Base-by-base conservation (phyloP, 2,888 invertebrate genomes). In the Drosophila mettleri region DNA sequence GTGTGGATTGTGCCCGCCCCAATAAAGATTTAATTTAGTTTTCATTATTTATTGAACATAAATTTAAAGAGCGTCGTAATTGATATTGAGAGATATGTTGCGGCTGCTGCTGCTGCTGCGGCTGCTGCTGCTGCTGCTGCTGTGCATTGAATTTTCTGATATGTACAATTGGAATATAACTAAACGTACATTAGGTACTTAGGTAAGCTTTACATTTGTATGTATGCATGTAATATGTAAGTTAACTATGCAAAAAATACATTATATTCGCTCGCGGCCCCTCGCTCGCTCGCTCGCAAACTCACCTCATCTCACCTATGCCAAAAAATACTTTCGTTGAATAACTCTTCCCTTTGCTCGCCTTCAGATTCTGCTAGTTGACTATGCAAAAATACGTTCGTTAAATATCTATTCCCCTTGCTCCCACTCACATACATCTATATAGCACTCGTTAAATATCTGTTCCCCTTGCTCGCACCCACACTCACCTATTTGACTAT, bases 1-100 rank as follows among this genome's bases (percentile, higher is more conserved):
- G 18, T 51, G 41, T 64, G 39, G 14, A 22, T 43, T n/a, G 51
- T 64, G 34, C 69, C 77, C 62, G 39, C 49, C 74, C 80, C 46
- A 55, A 27, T 43, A 27, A 66, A 62, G 29, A 52, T 18, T 27
- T 10, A 43, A 55, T 60, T 74, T 53, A 51, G 48, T 69, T 74
- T 74, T 69, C 54, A 82, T 69, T 74, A 53, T 81, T 84, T 84
- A 84, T 84, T 84, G 64, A 88, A 86, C 83, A 78, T 79, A 82
- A 76, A 65, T 38, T 69, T 51, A 73, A 46, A 78, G 66, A 38
- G 58, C 48, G 39, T 67, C 58, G 12, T 58, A 57, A 43, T 54
- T 48, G 52, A 67, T 48, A 71, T 51, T 48, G 54, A 62, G 59
- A 78, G 58, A 70, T 69, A 78, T 74, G 75, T 69, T 48, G 78